A percentile compares a stretch with the other conserved stretches of the same genome.
Evolutionary conservation across 2,797 vertebrate genomes (phyloP).

Genomic region (Mus minutoides): DNA sequence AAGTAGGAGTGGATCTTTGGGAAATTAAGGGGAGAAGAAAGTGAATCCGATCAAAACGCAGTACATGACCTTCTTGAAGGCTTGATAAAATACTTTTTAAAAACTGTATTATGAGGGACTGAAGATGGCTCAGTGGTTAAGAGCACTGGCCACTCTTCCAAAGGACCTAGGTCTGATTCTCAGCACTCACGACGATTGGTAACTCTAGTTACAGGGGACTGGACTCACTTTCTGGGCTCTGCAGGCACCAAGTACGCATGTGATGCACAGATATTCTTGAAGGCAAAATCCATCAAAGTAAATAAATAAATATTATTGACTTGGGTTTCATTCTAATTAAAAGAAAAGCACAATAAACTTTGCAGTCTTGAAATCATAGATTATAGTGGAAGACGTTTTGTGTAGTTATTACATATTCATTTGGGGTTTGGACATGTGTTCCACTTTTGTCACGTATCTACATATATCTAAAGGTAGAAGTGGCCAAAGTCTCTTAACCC

Average conservation of each 20-base stretch:
- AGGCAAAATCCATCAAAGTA: not conserved
- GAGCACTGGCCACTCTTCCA: not conserved
- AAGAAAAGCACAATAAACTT: not conserved
- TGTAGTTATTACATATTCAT: not conserved
- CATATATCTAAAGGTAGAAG: slow-evolving; percentile 25
- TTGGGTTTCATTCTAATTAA: slow-evolving; percentile 11
- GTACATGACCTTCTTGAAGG: not conserved
- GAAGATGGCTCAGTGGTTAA: not conserved
- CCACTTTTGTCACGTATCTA: slow-evolving; percentile 20
- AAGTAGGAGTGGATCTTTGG: not conserved
- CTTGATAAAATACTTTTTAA: not conserved
- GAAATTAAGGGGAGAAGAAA: not conserved
- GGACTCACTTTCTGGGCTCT: not conserved
- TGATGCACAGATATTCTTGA: not conserved
- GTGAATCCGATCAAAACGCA: not conserved
- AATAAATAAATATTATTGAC: not conserved
- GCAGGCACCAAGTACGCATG: not conserved
- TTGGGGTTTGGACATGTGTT: slow-evolving; percentile 33
- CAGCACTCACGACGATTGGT: not conserved
- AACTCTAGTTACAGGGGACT: not conserved
- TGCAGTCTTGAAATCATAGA: not conserved
- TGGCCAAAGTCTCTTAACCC: not conserved
- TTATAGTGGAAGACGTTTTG: slow-evolving; percentile 1
- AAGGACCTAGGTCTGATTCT: not conserved
- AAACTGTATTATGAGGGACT: not conserved